Base-by-base conservation (phyloP, 2,113 vertebrate genomes). In the Rhombomys opimus region DNA sequence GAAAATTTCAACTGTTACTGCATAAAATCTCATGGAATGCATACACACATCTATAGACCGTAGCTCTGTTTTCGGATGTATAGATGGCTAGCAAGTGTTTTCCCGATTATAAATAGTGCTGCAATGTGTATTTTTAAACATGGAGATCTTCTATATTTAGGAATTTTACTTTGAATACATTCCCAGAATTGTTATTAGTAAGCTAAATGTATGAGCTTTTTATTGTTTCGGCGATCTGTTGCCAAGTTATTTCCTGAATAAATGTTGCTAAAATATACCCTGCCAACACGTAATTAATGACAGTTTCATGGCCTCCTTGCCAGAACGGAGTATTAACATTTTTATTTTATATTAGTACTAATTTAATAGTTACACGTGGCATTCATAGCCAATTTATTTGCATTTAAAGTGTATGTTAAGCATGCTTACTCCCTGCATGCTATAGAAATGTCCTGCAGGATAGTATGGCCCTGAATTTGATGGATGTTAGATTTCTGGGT, bases 321-420 rank as follows among this genome's bases (percentile, higher is more conserved):
- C 81, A 97, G 93, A 89, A 96, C n/a, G 0, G 10, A 46, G n/a
- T 70, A 91, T 97, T 95, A 96, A 89, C 87, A 94, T 94, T 97
- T 46, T 97, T 98, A 92, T 97, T 98, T 97, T 93, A 93, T 91
- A 89, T 95, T 94, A 93, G 91, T 84, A 95, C 96, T 93, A 96
- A 96, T 87, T 97, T 97, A 95, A 82, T 95, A 95, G 76, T 81
- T 91, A 90, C 65, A 20, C 50, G 78, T 94, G 89, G 57, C 41
- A 89, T 67, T 96, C 82, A 46, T 32, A 70, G 50, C 87, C 88
- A 70, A 95, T 95, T 94, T 91, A 94, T 95, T 78, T 95, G 72
- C 91, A 95, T 96, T 91, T 95, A 80, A 96, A n/a, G 85, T 73
- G 8, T 80, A 46, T 23, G 85, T 86, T 87, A 78, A 59, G 14